Conservation (phyloP, 1,140 invertebrate genomes). For the Hetaerina americana region DNA sequence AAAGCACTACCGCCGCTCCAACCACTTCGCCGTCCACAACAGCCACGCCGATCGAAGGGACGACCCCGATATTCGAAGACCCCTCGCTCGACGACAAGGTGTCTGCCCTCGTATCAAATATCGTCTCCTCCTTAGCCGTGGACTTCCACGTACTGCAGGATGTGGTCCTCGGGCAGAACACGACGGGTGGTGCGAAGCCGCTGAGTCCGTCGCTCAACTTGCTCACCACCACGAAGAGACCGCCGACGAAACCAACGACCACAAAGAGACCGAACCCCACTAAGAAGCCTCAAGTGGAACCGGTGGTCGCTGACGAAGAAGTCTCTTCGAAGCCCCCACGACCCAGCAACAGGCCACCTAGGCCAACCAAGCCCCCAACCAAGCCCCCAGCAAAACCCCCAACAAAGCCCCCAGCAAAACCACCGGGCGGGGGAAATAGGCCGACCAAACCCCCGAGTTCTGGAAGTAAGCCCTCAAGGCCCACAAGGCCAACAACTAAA, state of each 20-base stretch:
- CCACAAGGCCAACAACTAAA: constrained; percentile 24
- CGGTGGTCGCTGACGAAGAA: not conserved
- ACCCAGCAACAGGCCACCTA: constrained; percentile 14
- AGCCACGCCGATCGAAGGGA: constrained; percentile 45
- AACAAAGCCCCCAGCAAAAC: not conserved
- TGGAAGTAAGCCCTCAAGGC: constrained; percentile 24
- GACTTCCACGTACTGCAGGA: constrained; percentile 68
- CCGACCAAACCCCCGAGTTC: constrained; percentile 20
- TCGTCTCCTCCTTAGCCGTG: constrained; percentile 63
- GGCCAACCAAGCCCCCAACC: constrained; percentile 9
- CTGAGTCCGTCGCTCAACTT: not conserved
- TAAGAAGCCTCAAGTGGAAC: constrained; percentile 19
- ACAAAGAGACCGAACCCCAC: constrained; percentile 13
- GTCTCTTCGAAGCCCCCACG: constrained; percentile 19
- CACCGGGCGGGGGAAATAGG: constrained; percentile 5
- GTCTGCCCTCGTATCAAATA: constrained; percentile 65
- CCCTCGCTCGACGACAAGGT: constrained; percentile 62
- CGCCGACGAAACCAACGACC: constrained; percentile 29
- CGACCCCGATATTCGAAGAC: constrained; percentile 56
- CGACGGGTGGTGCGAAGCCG: not conserved
- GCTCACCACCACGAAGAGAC: not conserved
- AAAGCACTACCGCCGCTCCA: constrained; percentile 15
- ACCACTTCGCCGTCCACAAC: constrained; percentile 38
- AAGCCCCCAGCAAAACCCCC: not conserved
- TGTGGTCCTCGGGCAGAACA: constrained; percentile 39